A percentile compares a stretch with the other conserved stretches of the same genome.
Evolutionary conservation across 1,140 invertebrate species (phyloP).

Genomic region (Macrostomum lignano): DNA sequence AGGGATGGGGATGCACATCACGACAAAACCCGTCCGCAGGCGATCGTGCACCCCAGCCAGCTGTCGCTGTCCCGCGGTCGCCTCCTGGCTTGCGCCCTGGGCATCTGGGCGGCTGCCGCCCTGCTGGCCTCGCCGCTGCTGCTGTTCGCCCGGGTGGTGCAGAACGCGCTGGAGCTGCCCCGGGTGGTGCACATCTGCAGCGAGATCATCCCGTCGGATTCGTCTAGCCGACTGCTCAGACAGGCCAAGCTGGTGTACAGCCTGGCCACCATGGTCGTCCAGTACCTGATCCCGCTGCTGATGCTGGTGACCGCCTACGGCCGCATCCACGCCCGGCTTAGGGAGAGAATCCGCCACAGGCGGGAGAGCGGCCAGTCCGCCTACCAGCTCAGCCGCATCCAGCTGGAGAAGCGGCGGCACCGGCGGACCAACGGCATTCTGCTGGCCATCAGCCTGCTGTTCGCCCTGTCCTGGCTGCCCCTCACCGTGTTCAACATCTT

Average conservation of each 20-base stretch:
- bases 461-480: conserved; percentile 30
- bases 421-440: conserved; percentile 31
- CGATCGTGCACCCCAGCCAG: too few species aligned
- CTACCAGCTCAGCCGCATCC: conserved; percentile 2
- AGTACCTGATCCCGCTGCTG: conserved; percentile 50
- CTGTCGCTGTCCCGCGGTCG: too few species aligned
- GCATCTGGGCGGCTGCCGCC: conserved; percentile 51
- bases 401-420: conserved; percentile 28
- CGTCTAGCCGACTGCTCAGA: too few species aligned
- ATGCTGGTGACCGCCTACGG: conserved; percentile 40
- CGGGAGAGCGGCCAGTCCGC: conserved; percentile 3
- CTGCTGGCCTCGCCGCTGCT: conserved; percentile 46
- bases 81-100: too few species aligned
- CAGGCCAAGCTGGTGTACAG: conserved; percentile 52
- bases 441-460: conserved; percentile 25
- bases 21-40: too few species aligned
- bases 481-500: conserved; percentile 31
- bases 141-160: conserved; percentile 30
- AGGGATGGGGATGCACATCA: too few species aligned
- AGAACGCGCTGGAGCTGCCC: conserved; percentile 2
- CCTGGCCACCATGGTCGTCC: conserved; percentile 46
- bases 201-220: conserved; percentile 8
- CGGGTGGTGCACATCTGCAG: too few species aligned
- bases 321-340: conserved; percentile 33
- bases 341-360: conserved; percentile 31